These are phyloP conservation scores for Rhinophrynus dorsalis DNA, from an alignment of 2,797 vertebrate genomes.

Conservation along the genomic window DNA sequence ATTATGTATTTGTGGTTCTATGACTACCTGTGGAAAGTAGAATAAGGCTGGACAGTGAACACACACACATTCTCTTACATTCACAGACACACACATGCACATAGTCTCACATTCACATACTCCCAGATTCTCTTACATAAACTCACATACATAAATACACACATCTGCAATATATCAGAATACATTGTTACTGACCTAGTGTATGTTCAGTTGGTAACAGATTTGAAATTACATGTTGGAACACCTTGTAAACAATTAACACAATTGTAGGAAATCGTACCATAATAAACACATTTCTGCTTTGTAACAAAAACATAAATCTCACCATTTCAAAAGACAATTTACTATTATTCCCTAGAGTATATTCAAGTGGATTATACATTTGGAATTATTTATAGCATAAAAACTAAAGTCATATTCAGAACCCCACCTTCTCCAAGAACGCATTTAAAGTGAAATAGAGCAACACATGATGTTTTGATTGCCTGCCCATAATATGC, in stretches of 20 bases:
- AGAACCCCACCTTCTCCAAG: background rate
- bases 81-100: too few species aligned
- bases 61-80: too few species aligned
- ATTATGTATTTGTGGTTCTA: too few species aligned
- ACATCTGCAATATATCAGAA: background rate
- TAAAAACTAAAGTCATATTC: background rate
- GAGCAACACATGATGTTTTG: conserved; percentile 26
- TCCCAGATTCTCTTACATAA: background rate
- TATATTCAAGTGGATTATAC: conserved; percentile 32
- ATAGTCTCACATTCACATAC: too few species aligned
- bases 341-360: conserved; percentile 33
- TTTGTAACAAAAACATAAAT: conserved; percentile 27
- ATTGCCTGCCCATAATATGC: background rate
- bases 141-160: background rate
- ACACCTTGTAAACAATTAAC: conserved; percentile 22
- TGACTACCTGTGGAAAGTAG: too few species aligned
- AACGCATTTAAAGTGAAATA: conserved; percentile 33
- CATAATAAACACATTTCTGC: conserved; percentile 22
- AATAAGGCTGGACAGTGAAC: too few species aligned
- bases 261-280: conserved; percentile 5
- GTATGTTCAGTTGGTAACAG: conserved; percentile 2
- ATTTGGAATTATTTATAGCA: conserved; percentile 27
- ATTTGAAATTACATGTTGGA: conserved; percentile 28
- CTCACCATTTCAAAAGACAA: conserved; percentile 23
- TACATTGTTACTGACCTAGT: background rate